Evolutionary conservation across 2,797 vertebrate species (phyloP), one percentile per base, ranked within the genome.

Genomic region (Pipistrellus kuhlii): DNA sequence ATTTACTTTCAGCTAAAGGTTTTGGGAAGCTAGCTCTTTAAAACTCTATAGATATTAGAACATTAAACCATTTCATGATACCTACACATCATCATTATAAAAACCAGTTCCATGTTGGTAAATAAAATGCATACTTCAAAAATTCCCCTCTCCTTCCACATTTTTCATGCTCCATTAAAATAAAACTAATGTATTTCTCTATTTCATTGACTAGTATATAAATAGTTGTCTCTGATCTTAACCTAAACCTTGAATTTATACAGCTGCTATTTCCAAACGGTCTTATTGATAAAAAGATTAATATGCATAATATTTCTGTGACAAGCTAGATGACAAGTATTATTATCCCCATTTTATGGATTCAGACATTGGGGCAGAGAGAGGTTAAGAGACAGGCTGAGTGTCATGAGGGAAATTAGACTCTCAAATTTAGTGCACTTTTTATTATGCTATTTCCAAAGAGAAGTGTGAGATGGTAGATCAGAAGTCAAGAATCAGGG

Each of bases 281-380:
- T 93, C 88, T 86, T 81, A 80, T 84, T 72, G 64, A 75, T n/a
- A 25, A 53, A 15, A 93, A 92, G 88, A 95, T 86, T 68, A 94
- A 55, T 41, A 77, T 51, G 55, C 59, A 64, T 75, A 72, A 62
- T 64, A 53, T 84, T 90, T 94, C 53, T 38, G 62, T 71, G 88
- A 76, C 73, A 30, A 80, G 23, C 30, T 55, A 27, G 35, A 66
- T 82, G 96, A 76, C 92, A 93, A 88, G 55, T 20, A 44, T 76
- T 55, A 83, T 82, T 72, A 32, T 68, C 77, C 93, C 94, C 96
- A 93, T 96, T 93, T 92, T 90, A 76, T 90, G 90, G 93, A 96
- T 90, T 93, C 87, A 78, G 93, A 85, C 90, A 88, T 7, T 41
- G n/a, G 91, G 51, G 64, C 94, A 91, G 64, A 41, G 72, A 92